phyloP scores from a whole-genome alignment of 2,113 vertebrate species.

The Empidonax traillii region DNA sequence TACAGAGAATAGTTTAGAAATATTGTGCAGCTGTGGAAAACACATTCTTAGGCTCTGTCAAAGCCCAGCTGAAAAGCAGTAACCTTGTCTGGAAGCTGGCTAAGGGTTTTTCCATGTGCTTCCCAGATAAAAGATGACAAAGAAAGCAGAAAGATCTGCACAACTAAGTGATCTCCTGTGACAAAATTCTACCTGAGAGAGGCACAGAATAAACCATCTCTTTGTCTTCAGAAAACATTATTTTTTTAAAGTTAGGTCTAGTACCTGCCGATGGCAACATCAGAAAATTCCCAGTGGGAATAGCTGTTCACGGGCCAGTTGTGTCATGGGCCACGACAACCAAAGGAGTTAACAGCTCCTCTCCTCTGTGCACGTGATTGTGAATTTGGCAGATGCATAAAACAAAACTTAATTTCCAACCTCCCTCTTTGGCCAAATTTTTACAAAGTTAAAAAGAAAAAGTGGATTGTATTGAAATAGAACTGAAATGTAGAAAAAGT shows the following conservation, averaged over 20 bases:
- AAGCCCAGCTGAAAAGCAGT: not conserved
- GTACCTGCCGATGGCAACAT: not conserved
- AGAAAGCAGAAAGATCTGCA: not conserved
- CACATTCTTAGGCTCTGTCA: not conserved
- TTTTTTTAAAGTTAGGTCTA: not conserved
- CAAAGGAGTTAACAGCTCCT: not conserved
- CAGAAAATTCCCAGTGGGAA: not conserved
- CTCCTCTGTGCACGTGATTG: too few species aligned
- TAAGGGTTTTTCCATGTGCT: not conserved
- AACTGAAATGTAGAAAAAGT: not conserved
- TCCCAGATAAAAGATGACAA: not conserved
- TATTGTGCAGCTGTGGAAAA: not conserved
- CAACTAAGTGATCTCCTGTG: not conserved
- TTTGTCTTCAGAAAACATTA: not conserved
- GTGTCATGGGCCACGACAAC: fast-evolving
- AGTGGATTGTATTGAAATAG: not conserved
- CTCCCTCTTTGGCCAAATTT: not conserved
- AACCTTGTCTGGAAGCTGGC: not conserved
- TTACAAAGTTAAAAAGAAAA: not conserved
- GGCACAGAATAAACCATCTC: not conserved
- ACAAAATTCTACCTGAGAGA: not conserved
- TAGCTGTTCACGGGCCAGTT: not conserved
- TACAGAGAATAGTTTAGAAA: not conserved
- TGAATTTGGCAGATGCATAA: not conserved
- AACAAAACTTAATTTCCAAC: not conserved